phyloP scores from a whole-genome alignment of 2,113 vertebrate genomes.

The Alligator mississippiensis region DNA sequence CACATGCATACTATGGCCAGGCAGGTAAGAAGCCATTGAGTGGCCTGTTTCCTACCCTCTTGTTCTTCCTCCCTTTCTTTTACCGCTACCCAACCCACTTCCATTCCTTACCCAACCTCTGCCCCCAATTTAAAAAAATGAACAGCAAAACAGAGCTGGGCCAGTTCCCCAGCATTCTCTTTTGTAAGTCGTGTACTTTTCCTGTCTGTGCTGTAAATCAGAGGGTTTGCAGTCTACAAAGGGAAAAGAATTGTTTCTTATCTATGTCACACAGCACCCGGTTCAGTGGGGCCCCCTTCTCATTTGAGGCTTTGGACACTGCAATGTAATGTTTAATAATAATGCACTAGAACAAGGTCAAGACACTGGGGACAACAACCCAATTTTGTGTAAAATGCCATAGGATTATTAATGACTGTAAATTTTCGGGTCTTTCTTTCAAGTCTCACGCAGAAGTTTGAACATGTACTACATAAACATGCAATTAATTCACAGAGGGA shows the following conservation, averaged over 20 bases:
- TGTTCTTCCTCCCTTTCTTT: neutral
- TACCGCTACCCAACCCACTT: neutral
- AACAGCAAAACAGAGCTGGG: neutral
- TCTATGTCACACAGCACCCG: slow-evolving; percentile 31
- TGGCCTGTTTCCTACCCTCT: neutral
- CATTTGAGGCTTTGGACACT: neutral
- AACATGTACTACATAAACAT: neutral
- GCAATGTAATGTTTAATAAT: slow-evolving; percentile 18
- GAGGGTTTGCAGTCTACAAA: too few species aligned
- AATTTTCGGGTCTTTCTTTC: neutral
- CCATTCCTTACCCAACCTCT: too few species aligned
- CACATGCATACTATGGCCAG: too few species aligned
- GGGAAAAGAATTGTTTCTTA: neutral
- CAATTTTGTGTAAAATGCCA: neutral
- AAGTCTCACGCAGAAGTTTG: neutral
- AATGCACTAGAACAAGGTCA: neutral
- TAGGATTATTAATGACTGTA: neutral
- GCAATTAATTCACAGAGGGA: neutral
- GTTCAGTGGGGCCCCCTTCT: slow-evolving; percentile 22
- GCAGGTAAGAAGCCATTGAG: too few species aligned
- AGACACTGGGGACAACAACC: slow-evolving; percentile 19
- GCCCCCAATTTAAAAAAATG: too few species aligned
- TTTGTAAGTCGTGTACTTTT: too few species aligned
- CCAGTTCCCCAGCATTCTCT: slow-evolving; percentile 24
- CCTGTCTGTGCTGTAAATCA: too few species aligned